Base-by-base conservation (phyloP, 1,140 invertebrate genomes). In the Nilaparvata lugens region DNA sequence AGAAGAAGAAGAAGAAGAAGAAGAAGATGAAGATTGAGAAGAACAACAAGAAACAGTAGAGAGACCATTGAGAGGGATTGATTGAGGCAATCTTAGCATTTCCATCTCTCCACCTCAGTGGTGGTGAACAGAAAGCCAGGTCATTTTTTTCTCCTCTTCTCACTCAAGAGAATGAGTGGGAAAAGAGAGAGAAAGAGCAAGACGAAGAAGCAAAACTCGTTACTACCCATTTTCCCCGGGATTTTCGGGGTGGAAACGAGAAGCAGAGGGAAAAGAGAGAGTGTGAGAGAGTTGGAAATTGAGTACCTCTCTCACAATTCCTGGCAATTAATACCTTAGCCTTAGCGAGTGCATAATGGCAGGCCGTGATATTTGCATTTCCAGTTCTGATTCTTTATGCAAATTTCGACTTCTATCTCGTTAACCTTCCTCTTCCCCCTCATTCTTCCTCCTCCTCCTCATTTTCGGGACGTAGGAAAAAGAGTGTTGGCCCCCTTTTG, bases 311-410 rank as follows among this genome's bases (percentile, higher is more conserved):
- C n/a, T n/a, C n/a, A n/a, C n/a, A n/a, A 40, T 9, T 9, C 45
- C 45, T 48, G 21, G 45, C 45, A 48, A 48, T 48, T 48, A 48
- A 48, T 48, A 48, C 45, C 45, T 48, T 35, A 11, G 21, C 5
- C 45, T 16, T n/a, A n/a, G n/a, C n/a, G n/a, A n/a, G n/a, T n/a
- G n/a, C 45, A 48, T 48, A 16, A 48, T 48, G 21, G 18, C 31
- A 2, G 7, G 31, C 13, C 45, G 45, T 48, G 45, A 48, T 48
- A 48, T 48, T 48, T 48, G 45, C 45, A 48, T 48, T 48, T 48
- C 31, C 31, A 48, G 45, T 23, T 48, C 45, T 48, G 45, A 48
- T 48, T 48, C 45, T 48, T 48, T 48, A 48, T 48, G 45, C 45
- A 48, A 48, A 48, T 48, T 48, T 48, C 45, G 31, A 35, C 31